Base-by-base conservation (phyloP, 2,797 vertebrate genomes). In the Serranus cabrilla region DNA sequence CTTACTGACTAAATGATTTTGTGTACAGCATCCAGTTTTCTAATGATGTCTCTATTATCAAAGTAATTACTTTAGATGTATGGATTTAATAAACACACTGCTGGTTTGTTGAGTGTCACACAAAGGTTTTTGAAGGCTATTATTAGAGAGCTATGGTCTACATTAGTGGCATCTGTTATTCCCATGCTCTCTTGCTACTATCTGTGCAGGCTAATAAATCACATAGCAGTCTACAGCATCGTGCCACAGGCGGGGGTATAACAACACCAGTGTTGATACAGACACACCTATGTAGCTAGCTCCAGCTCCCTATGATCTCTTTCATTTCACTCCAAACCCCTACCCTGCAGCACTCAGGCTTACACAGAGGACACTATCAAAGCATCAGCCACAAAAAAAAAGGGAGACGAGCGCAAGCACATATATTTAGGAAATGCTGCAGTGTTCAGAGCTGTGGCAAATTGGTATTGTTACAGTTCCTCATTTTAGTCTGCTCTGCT, bases 351-450 rank as follows among this genome's bases (percentile, higher is more conserved):
- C 87, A 82, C 84, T 82, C 85, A 68, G 70, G 64, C 86, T 72
- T 78, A 75, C 87, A 89, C 83, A 80, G 78, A 89, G 90, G 89
- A 90, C 82, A 80, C 70, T 86, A 87, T 92, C 90, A 91, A 89
- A 91, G 90, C 87, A 83, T 80, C 83, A 76, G 63, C 50, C 60
- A 54, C 77, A 55, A 40, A 40, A 62, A 71, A 84, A 73, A 81
- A 52, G 55, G 51, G 75, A 84, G 81, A 67, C 10, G 25, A 79
- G 64, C 50, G n/a, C 55, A 42, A 73, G 84, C 70, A 82, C 64
- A 80, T 90, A 84, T 87, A 86, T 90, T 92, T 88, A 89, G 89
- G 85, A 89, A 89, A 88, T 73, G 63, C 82, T 84, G 86, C 87
- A 74, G 79, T 84, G 77, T 80, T 90, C 69, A 56, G 64, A 76